Evolutionary conservation across 2,888 invertebrate genomes (phyloP), one percentile per base, ranked within the genome.

Genomic region (Oscheius sp.): DNA sequence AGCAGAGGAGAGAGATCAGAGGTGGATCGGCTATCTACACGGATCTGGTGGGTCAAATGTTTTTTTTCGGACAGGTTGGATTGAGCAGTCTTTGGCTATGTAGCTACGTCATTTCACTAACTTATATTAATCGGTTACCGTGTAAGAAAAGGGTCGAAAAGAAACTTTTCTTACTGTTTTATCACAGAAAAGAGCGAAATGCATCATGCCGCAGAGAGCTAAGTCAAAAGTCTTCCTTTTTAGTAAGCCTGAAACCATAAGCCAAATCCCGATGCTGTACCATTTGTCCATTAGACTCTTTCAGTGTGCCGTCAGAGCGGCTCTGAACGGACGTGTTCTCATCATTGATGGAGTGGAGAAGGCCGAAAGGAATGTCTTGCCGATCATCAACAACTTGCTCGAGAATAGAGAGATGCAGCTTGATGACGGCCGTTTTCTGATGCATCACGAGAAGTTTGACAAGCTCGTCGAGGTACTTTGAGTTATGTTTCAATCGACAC

Each of bases 321-420:
- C 97, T 0, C 91, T 93, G 1, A 92, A 95, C 90, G 97, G 97
- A 0, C 92, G 96, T 62, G 92, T 96, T 11, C 91, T 98, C 21
- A 92, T 98, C 2, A 91, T 98, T 74, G 97, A 98, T 90, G 98
- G 97, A 1, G 95, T 98, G 73, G 97, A 98, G 91, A 96, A 97
- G 89, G 96, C 96, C 0, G 98, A 98, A 90, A 92, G 97, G 65
- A 98, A 98, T 91, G 97, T 98, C 57, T 91, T 98, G 76, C 97
- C 97, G 50, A 94, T 98, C 63, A 91, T 98, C 55, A 98, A 98
- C 90, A 98, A 98, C 91, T 92, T 98, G 72, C 91, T 98, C 70
- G 97, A 98, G 91, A 98, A 98, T 90, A 51, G 79, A n/a, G 98
- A 98, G 91, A 97, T 98, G 96, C 96, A 97, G 90, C 91, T 98